These are phyloP conservation scores for Drosophila nannoptera DNA, from an alignment of 1,140 invertebrate species.

Conservation along the genomic window DNA sequence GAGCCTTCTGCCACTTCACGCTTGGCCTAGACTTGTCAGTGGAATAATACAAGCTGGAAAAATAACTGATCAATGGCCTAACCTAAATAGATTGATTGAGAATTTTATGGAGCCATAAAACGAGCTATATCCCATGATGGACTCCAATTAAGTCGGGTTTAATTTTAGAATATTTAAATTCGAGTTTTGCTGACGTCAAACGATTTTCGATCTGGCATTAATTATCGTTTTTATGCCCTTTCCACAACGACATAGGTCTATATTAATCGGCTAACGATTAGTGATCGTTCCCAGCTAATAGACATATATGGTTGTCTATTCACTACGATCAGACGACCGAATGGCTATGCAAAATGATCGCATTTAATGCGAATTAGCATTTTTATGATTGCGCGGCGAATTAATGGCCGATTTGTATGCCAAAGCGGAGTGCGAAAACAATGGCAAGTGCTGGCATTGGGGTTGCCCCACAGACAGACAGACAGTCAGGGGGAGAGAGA, in stretches of 20 bases:
- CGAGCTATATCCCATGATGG: too few relatives aligned
- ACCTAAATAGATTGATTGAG: too few relatives aligned
- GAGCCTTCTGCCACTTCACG: too few relatives aligned
- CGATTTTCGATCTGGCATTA: not conserved
- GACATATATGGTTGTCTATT: slow-evolving; percentile 22
- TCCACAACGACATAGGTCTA: not conserved
- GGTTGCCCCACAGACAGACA: slow-evolving; percentile 11
- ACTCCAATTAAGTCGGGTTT: too few relatives aligned
- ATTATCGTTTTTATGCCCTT: too few relatives aligned
- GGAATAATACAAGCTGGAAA: not conserved
- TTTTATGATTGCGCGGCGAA: slow-evolving; percentile 58
- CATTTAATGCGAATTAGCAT: slow-evolving; percentile 67
- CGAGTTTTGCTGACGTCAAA: too few relatives aligned
- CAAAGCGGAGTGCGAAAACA: slow-evolving; percentile 46
- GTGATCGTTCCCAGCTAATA: slow-evolving; percentile 5
- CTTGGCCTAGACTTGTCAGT: slow-evolving; percentile 1
- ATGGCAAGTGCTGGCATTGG: slow-evolving; percentile 26
- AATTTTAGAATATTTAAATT: too few relatives aligned
- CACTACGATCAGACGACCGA: too few relatives aligned
- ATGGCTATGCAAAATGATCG: slow-evolving; percentile 52
- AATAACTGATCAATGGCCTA: too few relatives aligned
- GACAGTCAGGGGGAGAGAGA: too few relatives aligned
- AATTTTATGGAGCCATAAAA: too few relatives aligned
- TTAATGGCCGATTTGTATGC: slow-evolving; percentile 70
- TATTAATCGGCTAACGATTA: not conserved